Conservation (phyloP, 2,888 invertebrate genomes). For the Copidosoma aretas region DNA sequence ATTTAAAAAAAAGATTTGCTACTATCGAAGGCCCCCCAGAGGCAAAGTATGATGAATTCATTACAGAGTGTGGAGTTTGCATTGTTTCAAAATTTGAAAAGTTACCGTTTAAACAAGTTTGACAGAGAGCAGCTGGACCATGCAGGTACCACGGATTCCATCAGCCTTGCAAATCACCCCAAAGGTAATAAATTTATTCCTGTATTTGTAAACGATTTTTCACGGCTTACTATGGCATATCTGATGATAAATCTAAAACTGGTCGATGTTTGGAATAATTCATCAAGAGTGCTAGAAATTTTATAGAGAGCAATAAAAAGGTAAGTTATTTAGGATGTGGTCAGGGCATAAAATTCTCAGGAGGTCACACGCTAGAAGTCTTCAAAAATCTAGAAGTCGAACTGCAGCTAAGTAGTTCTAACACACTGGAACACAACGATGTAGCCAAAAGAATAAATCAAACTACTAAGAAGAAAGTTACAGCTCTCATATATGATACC, state of each 20-base stretch:
- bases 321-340: constrained; percentile 17
- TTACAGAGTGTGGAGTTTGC: constrained; percentile 39
- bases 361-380: constrained; percentile 12
- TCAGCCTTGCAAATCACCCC: background rate
- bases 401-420: constrained; percentile 1
- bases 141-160: constrained; percentile 37
- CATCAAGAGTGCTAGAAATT: background rate
- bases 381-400: constrained; percentile 8
- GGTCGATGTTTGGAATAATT: background rate
- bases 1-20: constrained; percentile 21
- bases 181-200: constrained; percentile 36
- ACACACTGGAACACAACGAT: constrained; percentile 9
- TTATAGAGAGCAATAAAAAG: constrained; percentile 8
- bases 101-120: constrained; percentile 36
- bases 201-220: constrained; percentile 29
- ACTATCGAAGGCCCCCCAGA: constrained; percentile 21
- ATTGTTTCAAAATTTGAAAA: constrained; percentile 39
- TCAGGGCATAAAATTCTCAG: constrained; percentile 24
- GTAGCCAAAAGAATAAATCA: background rate
- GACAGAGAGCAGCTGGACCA: constrained; percentile 39
- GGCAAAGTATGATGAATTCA: background rate
- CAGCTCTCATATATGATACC: background rate
- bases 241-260: background rate
- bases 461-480: background rate
- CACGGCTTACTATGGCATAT: background rate